phyloP scores from a whole-genome alignment of 2,888 invertebrate species.

The Blomia tropicalis region DNA sequence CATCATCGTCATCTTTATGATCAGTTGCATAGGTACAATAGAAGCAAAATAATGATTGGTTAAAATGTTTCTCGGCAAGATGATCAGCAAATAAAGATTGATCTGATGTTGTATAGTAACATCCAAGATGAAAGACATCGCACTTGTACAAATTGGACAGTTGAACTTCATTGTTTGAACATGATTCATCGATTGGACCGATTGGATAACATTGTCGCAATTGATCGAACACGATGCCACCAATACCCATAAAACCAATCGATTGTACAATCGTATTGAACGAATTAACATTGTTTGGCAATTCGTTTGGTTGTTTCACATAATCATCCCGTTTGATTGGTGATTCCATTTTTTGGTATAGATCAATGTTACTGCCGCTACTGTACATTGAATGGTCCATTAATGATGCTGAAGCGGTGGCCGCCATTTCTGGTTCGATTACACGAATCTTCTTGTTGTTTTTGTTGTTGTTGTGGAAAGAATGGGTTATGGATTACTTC shows the following conservation, averaged over 20 bases:
- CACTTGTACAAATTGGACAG: slow-evolving; percentile 13
- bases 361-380: too few relatives aligned
- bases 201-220: not conserved
- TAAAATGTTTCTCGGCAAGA: not conserved
- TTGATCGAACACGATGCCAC: not conserved
- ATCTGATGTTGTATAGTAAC: not conserved
- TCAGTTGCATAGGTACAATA: not conserved
- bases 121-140: slow-evolving; percentile 5
- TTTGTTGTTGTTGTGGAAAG: not conserved
- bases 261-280: not conserved
- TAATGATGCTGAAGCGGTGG: not conserved
- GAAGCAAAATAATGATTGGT: not conserved
- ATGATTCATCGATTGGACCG: not conserved
- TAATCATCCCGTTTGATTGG: too few relatives aligned
- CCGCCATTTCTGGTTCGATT: not conserved
- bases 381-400: not conserved
- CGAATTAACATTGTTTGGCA: not conserved
- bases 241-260: slow-evolving; percentile 4
- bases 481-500: not conserved
- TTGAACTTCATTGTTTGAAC: not conserved
- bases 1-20: not conserved
- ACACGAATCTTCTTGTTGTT: not conserved
- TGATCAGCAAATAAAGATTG: not conserved
- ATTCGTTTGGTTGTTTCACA: too few relatives aligned
- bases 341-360: too few relatives aligned